A percentile compares a stretch with the other conserved stretches of the same genome.
Conservation (phyloP, 2,888 invertebrate genomes). For the Rhamphomyia laevipes region DNA sequence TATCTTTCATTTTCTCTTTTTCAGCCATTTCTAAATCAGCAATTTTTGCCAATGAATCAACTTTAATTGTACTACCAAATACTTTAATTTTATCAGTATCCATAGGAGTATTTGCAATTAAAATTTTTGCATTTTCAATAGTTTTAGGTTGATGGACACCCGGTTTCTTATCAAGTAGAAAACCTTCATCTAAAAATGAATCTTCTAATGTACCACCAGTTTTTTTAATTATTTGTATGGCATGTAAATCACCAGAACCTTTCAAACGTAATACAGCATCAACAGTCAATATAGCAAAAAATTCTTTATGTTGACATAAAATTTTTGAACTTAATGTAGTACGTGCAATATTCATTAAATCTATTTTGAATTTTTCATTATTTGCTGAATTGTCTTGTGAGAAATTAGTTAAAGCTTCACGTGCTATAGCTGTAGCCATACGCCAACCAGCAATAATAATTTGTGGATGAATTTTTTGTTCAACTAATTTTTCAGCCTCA, state of each 20-base stretch:
- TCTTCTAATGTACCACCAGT: constrained; percentile 86
- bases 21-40: constrained; percentile 96
- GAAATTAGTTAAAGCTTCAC: constrained; percentile 63
- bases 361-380: constrained; percentile 65
- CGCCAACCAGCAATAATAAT: constrained; percentile 96
- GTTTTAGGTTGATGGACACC: constrained; percentile 94
- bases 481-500: constrained; percentile 89
- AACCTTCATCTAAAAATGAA: constrained; percentile 92
- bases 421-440: constrained; percentile 72
- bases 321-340: constrained; percentile 98
- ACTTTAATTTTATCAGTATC: constrained; percentile 99
- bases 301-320: constrained; percentile 90
- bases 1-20: constrained; percentile 99
- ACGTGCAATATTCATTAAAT: constrained; percentile 90
- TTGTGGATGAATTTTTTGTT: constrained; percentile 94
- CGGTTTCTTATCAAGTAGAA: constrained; percentile 91
- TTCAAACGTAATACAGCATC: constrained; percentile 90
- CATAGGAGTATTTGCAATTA: constrained; percentile 99
- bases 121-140: constrained; percentile 88
- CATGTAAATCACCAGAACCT: constrained; percentile 87
- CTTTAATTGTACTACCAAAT: constrained; percentile 90
- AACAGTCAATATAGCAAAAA: constrained; percentile 90
- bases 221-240: constrained; percentile 97
- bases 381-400: constrained; percentile 76
- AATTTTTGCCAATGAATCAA: constrained; percentile 87